Percentiles rank a stretch among this genome's conserved stretches.
Evolutionary conservation across 2,797 vertebrate genomes (phyloP).

Genomic region (Bradypodion pumilum): DNA sequence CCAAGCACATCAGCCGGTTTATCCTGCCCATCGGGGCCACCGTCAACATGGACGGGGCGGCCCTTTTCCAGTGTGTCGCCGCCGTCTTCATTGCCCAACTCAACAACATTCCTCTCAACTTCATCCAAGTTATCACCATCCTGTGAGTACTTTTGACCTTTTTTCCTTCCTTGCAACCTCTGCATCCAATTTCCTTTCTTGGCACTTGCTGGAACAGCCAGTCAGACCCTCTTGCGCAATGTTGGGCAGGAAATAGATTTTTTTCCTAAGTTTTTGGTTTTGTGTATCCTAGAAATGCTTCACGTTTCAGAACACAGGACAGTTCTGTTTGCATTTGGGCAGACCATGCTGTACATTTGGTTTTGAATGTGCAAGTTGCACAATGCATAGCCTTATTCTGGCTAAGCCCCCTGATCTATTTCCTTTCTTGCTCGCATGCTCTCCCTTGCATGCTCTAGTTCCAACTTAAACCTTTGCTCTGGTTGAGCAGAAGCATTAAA

Average conservation of each 20-base stretch:
- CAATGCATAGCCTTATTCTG: no score
- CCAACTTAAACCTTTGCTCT: not conserved
- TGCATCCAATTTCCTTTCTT: not conserved
- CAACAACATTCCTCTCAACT: conserved; percentile 78
- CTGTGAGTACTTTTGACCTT: conserved; percentile 77
- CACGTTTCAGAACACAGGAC: no score
- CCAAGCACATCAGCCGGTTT: conserved; percentile 90
- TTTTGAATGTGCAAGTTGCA: no score
- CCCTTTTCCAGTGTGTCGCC: conserved; percentile 90
- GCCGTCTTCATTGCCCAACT: conserved; percentile 91
- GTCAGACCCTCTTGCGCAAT: no score
- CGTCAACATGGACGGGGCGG: conserved; percentile 92
- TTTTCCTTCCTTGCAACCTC: fast-evolving
- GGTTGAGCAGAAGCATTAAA: not conserved
- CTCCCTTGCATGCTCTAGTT: no score
- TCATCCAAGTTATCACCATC: conserved; percentile 88
- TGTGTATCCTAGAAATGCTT: no score
- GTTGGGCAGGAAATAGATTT: no score
- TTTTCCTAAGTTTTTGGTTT: no score
- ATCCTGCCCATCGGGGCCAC: conserved; percentile 92
- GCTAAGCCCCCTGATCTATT: not conserved
- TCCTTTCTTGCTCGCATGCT: not conserved
- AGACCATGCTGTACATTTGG: no score
- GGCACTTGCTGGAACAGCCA: no score
- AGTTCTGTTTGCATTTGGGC: no score